Evolutionary conservation across 2,888 invertebrate species (phyloP).

Genomic region (Leucophora obtusa): DNA sequence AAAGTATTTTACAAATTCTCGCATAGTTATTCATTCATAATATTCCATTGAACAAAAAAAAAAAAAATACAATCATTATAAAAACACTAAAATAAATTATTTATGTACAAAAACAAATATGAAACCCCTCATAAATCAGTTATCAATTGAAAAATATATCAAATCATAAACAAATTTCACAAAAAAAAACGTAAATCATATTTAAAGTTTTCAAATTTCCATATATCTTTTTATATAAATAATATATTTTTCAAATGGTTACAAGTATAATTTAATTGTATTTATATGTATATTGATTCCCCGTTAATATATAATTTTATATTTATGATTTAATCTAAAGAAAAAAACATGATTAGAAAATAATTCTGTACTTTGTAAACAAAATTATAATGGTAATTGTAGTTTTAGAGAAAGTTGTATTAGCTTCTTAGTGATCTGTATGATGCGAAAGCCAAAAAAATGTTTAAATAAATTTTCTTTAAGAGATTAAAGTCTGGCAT

Average conservation of each 20-base stretch:
- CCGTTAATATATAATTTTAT: constrained; percentile 28
- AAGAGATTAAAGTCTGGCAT: neutral
- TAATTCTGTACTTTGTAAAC: neutral
- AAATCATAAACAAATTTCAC: neutral
- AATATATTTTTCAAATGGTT: constrained; percentile 32
- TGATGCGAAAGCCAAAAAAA: constrained; percentile 51
- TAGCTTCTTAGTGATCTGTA: constrained; percentile 32
- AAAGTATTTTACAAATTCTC: constrained; percentile 50
- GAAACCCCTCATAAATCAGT: neutral
- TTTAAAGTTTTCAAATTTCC: neutral
- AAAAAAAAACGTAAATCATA: neutral
- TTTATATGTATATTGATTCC: constrained; percentile 23
- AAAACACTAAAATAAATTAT: neutral
- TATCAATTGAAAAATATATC: constrained; percentile 2
- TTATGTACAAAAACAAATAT: constrained; percentile 4
- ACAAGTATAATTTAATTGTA: constrained; percentile 22
- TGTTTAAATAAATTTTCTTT: constrained; percentile 22
- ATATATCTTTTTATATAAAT: constrained; percentile 2
- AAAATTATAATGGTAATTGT: constrained; percentile 42
- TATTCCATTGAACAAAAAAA: constrained; percentile 10
- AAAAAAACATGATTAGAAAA: constrained; percentile 11
- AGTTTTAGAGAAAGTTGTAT: constrained; percentile 29
- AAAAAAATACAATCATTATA: neutral
- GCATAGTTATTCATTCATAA: constrained; percentile 65
- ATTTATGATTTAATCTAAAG: constrained; percentile 50